Base-by-base conservation (phyloP, 2,113 vertebrate species). In the Bostrychus sinensis region DNA sequence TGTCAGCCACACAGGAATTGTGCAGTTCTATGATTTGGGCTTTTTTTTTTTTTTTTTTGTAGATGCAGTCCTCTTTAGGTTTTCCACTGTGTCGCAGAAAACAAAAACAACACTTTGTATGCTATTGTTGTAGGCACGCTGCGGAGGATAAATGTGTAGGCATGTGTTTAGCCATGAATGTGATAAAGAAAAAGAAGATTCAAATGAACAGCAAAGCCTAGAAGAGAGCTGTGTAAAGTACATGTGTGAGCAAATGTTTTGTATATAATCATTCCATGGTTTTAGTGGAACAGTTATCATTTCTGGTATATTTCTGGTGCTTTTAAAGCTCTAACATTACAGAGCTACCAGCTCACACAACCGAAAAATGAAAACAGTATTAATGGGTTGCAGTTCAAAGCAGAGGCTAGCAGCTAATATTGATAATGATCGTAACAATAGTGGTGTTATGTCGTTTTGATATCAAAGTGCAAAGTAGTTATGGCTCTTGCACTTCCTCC, bases 1-100 rank as follows among this genome's bases (percentile, higher is more conserved):
- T 36, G 45, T 76, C 78, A 62, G 70, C 66, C 80, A 80, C 78
- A 38, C 61, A 75, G 80, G 82, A 75, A 82, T 73, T 72, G 80
- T 72, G 72, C 78, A 70, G 70, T 72, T 82, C 74, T 86, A 82
- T 88, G 77, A 86, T 83, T 77, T 70, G 30, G 62, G 67, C 56
- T 73, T 30, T 73, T 71, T 83, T 75, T 30, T 73, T 71, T 83
- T 75, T 77, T 16, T 39, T 1, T 34, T 1, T 86, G 82, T 81
- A 78, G 73, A 83, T 72, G 70, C 54, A 73, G 70, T 66, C 77
- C 70, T 84, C 78, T 81, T 85, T 62, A 75, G 63, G 76, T 78
- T 78, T 72, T 63, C 69, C 34, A 12, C 57, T 50, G 61, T 30
- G 50, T 72, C 76, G 80, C 76, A 72, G 66, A 85, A 77, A 81